Evolutionary conservation across 2,888 invertebrate genomes (phyloP).

Genomic region (Belgica antarctica): DNA sequence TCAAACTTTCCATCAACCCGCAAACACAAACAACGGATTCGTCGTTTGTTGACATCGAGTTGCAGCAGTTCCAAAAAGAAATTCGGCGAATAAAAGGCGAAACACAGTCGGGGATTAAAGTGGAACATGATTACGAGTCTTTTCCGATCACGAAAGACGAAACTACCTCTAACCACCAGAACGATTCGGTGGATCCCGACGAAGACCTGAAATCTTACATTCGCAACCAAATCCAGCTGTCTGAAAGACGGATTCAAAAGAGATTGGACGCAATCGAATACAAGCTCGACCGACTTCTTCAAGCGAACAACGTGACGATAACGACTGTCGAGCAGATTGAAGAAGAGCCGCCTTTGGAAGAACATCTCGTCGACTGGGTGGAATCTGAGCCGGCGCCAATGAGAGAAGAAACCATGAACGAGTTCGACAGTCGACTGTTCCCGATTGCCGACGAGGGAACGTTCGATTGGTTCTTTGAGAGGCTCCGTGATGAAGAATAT

Average conservation of each 20-base stretch:
- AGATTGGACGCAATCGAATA: not conserved
- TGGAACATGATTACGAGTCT: not conserved
- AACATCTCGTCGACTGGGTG: conserved; percentile 20
- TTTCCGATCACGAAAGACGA: not conserved
- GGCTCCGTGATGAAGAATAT: conserved; percentile 9
- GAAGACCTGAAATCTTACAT: not conserved
- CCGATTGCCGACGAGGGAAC: conserved; percentile 35
- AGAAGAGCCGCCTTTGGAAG: not conserved
- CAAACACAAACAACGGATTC: too few relatives aligned
- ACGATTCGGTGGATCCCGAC: not conserved
- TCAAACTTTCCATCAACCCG: not conserved
- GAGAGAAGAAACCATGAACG: not conserved
- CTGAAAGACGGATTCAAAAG: not conserved
- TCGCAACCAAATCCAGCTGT: not conserved
- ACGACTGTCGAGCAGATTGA: not conserved
- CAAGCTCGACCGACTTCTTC: not conserved
- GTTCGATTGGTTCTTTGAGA: conserved; percentile 24
- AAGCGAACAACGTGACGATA: not conserved
- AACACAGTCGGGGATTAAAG: not conserved
- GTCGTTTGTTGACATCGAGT: not conserved
- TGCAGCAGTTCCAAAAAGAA: not conserved
- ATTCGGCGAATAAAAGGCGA: not conserved
- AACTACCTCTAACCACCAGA: not conserved
- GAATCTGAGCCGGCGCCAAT: not conserved
- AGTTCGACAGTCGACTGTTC: conserved; percentile 6